A percentile compares a stretch with the other conserved stretches of the same genome.
Conservation (phyloP, 1,140 invertebrate genomes). For the Drosophila ananassae region DNA sequence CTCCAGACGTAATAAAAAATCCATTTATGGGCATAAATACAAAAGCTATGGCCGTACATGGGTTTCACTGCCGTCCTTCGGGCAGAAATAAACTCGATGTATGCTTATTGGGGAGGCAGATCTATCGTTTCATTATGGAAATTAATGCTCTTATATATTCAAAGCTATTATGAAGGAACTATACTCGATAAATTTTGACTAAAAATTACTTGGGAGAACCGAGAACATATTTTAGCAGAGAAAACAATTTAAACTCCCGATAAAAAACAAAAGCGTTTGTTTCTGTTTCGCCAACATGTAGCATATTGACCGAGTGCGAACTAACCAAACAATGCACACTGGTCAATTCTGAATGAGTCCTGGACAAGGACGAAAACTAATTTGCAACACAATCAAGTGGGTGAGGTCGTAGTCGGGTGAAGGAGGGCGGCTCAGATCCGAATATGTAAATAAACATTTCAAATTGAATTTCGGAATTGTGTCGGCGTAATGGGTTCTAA, state of each 20-base stretch:
- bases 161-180: not conserved
- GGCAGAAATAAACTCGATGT: slow-evolving; percentile 30
- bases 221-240: no score
- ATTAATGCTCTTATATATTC: slow-evolving; percentile 16
- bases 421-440: slow-evolving; percentile 9
- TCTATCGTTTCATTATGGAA: slow-evolving; percentile 15
- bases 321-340: slow-evolving; percentile 28
- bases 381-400: slow-evolving; percentile 48
- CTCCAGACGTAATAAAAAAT: slow-evolving; percentile 64
- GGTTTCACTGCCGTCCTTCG: slow-evolving; percentile 18
- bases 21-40: slow-evolving; percentile 58
- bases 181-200: no score
- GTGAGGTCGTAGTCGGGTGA: not conserved
- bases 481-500: slow-evolving; percentile 64
- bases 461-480: slow-evolving; percentile 74
- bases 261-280: slow-evolving; percentile 4
- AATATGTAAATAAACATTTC: slow-evolving; percentile 71
- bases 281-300: slow-evolving; percentile 7
- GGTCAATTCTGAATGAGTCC: slow-evolving; percentile 16
- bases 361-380: slow-evolving; percentile 32
- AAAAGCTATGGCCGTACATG: slow-evolving; percentile 15
- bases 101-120: slow-evolving; percentile 22
- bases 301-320: slow-evolving; percentile 25
- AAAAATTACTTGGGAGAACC: no score
- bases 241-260: not conserved